Base-by-base conservation (phyloP, 2,113 vertebrate species). In the Callospermophilus lateralis region DNA sequence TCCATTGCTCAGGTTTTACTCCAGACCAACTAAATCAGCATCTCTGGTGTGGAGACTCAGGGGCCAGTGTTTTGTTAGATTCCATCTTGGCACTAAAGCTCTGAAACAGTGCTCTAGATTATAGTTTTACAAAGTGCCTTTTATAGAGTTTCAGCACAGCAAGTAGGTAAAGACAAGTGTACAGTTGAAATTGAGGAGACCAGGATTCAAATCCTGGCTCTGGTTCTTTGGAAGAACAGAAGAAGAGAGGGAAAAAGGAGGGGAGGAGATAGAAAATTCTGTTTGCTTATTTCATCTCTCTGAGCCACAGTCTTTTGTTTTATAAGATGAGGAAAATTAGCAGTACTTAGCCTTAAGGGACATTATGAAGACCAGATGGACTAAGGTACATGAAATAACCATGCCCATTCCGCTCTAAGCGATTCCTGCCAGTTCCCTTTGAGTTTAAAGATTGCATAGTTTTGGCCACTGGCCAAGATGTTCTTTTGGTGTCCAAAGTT, bases 121-220 rank as follows among this genome's bases (percentile, higher is more conserved):
- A 68, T 68, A 86, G 45, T 32, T 72, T 80, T 80, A 22, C 61
- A 84, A 53, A 79, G 34, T 48, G 24, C 34, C 3, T 53, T 81
- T 84, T 72, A 68, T 48, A 87, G 76, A 90, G 72, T 70, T 89
- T 83, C 20, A 55, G 78, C 70, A 83, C 3, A 68, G 53, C 77
- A 73, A 68, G 42, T 26, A 58, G 67, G 6, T 32, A 81, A 73
- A 89, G 81, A 68, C 3, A 32, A 55, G 13, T 10, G 3, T 48
- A 86, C 74, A 34, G 58, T 3, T 76, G 13, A 17, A 39, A 90
- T 8, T n/a, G 34, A 67, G 79, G 88, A 83, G 32, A 74, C 12
- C 28, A 95, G 32, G 42, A 45, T 70, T 95, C 37, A 37, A 90
- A 26, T 92, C 61, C 32, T 76, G 34, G 55, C 63, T 94, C 85